Evolutionary conservation across 2,888 invertebrate species (phyloP).

Genomic region (Mythimna loreyi): DNA sequence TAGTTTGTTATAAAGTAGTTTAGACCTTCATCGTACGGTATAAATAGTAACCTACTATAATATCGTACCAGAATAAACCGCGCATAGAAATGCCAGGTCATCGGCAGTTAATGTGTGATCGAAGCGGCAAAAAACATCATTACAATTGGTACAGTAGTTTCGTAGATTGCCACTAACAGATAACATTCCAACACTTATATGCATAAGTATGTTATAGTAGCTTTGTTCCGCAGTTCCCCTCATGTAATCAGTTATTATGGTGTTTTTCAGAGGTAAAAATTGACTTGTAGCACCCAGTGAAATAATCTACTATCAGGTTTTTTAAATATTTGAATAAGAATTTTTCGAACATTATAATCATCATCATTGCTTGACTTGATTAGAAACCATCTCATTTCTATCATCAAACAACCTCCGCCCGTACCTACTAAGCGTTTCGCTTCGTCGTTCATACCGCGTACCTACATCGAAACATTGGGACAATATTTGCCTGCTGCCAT

Average conservation of each 20-base stretch:
- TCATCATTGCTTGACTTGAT: too few relatives aligned
- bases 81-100: conserved; percentile 46
- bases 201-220: neutral
- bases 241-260: neutral
- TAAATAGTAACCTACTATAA: conserved; percentile 38
- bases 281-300: neutral
- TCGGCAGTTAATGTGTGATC: conserved; percentile 21
- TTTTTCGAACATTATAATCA: neutral
- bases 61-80: conserved; percentile 2
- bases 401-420: too few relatives aligned
- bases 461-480: too few relatives aligned
- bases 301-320: neutral
- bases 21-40: conserved; percentile 24
- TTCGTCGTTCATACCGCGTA: too few relatives aligned
- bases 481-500: too few relatives aligned
- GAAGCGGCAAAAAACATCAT: conserved; percentile 28
- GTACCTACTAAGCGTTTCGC: too few relatives aligned
- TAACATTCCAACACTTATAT: conserved; percentile 2
- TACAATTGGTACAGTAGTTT: conserved; percentile 22
- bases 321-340: neutral
- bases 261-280: neutral
- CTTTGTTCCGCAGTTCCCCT: neutral
- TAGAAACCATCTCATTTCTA: too few relatives aligned
- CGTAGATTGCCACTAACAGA: conserved; percentile 30
- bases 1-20: conserved; percentile 4